Evolutionary conservation across 2,797 vertebrate genomes (phyloP), one percentile per base, ranked within the genome.

Genomic region (Arnoldichthys spilopterus): DNA sequence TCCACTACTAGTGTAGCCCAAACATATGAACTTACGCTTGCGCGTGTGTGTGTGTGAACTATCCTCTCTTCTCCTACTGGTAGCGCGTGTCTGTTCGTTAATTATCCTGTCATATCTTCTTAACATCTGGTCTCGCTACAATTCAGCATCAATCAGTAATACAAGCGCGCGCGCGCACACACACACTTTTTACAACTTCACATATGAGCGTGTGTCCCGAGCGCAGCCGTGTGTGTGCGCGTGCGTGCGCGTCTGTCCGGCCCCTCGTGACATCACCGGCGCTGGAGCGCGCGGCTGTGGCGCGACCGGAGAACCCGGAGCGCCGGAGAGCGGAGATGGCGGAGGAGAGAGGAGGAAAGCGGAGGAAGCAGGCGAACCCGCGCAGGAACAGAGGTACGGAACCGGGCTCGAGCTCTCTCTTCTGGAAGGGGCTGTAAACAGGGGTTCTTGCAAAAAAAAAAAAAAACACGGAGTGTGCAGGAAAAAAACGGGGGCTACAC

Each of bases 361-460:
- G 94, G 8, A 91, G 94, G 88, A 95, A 95, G 83, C 94, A 95
- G 89, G 93, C 94, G 74, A 95, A 95, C 88, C 94, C 94, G 12
- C 90, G 90, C 86, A 92, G 94, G 18, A 95, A 93, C 51, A 91
- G 89, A 92, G 93, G 94, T 94, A 91, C 84, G 91, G 80, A 1
- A 40, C 11, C 43, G 49, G 51, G 20, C 2, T 5, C 26, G 43
- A 12, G 43, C 0, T 13, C 1, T 37, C 34, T n/a, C n/a, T n/a
- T 37, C 34, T 3, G 34, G 34, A 37, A 37, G 34, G 3, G 28
- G 24, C 22, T 56, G 11, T 26, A n/a, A n/a, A n/a, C n/a, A 12
- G 54, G n/a, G 54, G 26, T 2, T 22, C 11, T 59, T 13, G n/a
- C n/a, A n/a, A n/a, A n/a, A n/a, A n/a, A n/a, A n/a, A n/a, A n/a